Conservation (phyloP, 1,140 invertebrate genomes). For the Acromyrmex heyeri region DNA sequence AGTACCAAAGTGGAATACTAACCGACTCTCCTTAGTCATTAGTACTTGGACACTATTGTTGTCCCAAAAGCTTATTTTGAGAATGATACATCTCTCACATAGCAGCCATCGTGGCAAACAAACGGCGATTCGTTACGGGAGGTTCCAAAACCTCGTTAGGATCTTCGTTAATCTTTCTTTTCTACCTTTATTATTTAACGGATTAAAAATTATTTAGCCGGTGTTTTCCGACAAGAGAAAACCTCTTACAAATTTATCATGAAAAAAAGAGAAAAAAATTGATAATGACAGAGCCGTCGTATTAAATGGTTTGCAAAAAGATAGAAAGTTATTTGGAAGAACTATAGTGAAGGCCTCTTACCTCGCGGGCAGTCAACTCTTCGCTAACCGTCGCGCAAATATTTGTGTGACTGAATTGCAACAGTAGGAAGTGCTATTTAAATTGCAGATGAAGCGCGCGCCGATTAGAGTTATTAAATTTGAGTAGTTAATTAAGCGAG, state of each 20-base stretch:
- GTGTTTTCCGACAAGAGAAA: not conserved
- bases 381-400: conserved; percentile 48
- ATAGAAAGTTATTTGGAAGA: not conserved
- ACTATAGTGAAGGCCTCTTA: not conserved
- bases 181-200: conserved; percentile 10
- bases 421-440: conserved; percentile 51
- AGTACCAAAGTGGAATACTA: conserved; percentile 26
- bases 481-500: conserved; percentile 62
- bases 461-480: conserved; percentile 67
- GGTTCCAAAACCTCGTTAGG: conserved; percentile 25
- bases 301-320: conserved; percentile 21
- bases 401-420: conserved; percentile 60
- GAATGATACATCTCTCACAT: conserved; percentile 40
- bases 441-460: conserved; percentile 62
- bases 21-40: conserved; percentile 35
- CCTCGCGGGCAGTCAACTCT: not conserved
- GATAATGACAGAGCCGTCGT: not conserved
- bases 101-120: conserved; percentile 21
- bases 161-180: conserved; percentile 14
- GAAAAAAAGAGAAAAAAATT: not conserved
- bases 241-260: not conserved
- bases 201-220: conserved; percentile 25
- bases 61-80: conserved; percentile 34
- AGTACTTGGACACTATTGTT: conserved; percentile 30
- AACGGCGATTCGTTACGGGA: conserved; percentile 31